These are phyloP conservation scores for Ophioninae sp. DNA, from an alignment of 2,888 invertebrate species.

Conservation along the genomic window DNA sequence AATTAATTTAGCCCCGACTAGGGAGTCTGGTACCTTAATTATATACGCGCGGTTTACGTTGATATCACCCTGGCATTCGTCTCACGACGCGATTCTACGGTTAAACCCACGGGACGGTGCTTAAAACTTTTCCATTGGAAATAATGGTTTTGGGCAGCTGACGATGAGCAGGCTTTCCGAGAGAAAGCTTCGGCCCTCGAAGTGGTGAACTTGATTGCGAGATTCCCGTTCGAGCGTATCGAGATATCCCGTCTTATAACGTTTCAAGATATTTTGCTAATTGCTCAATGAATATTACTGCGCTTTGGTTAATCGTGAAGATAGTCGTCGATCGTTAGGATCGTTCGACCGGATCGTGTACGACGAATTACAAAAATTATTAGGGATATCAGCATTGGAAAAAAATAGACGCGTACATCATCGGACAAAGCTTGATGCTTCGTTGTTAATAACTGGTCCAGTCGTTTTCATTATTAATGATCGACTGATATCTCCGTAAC, in stretches of 20 bases:
- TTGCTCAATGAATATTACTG: neutral
- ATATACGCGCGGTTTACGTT: conserved; percentile 25
- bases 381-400: too few species aligned
- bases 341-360: too few species aligned
- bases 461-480: too few species aligned
- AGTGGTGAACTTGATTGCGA: neutral
- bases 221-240: neutral
- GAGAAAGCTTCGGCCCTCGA: neutral
- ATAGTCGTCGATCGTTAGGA: neutral
- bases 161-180: neutral
- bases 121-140: neutral
- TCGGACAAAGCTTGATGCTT: too few species aligned
- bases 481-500: too few species aligned
- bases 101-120: neutral
- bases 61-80: conserved; percentile 9
- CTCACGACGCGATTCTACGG: neutral
- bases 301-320: neutral
- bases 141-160: neutral
- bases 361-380: too few species aligned
- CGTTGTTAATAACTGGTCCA: too few species aligned
- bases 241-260: neutral
- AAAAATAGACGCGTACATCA: too few species aligned
- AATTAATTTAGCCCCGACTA: conserved; percentile 40
- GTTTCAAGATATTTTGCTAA: neutral
- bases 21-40: conserved; percentile 39